Conservation (phyloP, 2,888 invertebrate species). For the Marasmarcha lunaedactyla region DNA sequence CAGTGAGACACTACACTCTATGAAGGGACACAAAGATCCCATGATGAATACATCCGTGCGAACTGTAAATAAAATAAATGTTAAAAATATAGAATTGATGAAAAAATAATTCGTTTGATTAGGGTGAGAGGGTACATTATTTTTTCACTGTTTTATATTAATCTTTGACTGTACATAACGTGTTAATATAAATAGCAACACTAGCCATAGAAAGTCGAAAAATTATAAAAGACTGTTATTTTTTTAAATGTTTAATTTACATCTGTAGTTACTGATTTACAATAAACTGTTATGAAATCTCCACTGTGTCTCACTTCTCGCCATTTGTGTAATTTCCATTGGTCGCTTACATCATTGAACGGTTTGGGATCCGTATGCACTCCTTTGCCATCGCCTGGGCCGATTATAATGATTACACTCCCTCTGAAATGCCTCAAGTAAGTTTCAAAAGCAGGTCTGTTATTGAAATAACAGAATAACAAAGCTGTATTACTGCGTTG, state of each 20-base stretch:
- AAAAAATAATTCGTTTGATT: constrained; percentile 33
- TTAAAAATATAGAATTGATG: constrained; percentile 63
- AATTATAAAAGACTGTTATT: constrained; percentile 31
- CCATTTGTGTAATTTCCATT: constrained; percentile 69
- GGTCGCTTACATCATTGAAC: constrained; percentile 65
- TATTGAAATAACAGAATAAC: constrained; percentile 87
- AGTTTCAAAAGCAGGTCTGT: constrained; percentile 74
- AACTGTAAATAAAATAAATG: constrained; percentile 57
- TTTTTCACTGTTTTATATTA: no score
- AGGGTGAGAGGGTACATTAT: no score
- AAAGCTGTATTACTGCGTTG: constrained; percentile 64
- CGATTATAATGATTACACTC: constrained; percentile 77
- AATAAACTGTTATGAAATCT: constrained; percentile 76
- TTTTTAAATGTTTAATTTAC: constrained; percentile 2
- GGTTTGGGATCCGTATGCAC: constrained; percentile 81
- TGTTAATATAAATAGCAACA: no score
- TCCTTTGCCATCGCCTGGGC: constrained; percentile 73
- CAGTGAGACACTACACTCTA: constrained; percentile 38
- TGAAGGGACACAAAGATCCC: constrained; percentile 55
- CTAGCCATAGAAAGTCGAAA: no score
- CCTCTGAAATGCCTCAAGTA: constrained; percentile 77
- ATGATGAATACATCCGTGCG: constrained; percentile 59
- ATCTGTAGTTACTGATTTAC: constrained; percentile 10
- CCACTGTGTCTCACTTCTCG: constrained; percentile 72
- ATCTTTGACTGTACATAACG: no score